These are phyloP conservation scores for Podiceps cristatus DNA, from an alignment of 2,113 vertebrate species.

Conservation along the genomic window DNA sequence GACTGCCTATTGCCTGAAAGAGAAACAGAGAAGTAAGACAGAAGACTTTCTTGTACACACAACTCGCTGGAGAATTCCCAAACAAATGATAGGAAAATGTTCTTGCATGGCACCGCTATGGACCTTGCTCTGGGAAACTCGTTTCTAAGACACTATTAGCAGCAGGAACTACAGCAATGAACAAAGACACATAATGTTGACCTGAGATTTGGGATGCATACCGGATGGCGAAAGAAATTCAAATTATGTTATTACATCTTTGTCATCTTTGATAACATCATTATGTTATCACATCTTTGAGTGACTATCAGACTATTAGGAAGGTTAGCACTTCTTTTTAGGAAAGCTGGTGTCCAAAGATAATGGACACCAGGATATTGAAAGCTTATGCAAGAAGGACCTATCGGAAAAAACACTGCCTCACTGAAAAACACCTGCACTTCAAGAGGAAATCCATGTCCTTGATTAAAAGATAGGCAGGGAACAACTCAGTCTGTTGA, in stretches of 20 bases:
- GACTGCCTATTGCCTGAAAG: not conserved
- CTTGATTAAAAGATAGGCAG: not conserved
- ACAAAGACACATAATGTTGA: not conserved
- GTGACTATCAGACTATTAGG: not conserved
- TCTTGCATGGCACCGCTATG: not conserved
- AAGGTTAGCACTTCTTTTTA: not conserved
- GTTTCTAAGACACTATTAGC: not conserved
- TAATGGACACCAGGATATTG: not conserved
- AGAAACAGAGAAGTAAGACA: not conserved
- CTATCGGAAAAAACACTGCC: not conserved
- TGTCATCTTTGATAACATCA: too few relatives aligned
- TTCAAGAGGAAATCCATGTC: not conserved
- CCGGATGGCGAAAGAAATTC: not conserved
- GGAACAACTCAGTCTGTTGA: not conserved
- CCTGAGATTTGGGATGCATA: not conserved
- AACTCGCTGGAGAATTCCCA: not conserved
- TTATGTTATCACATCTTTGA: not conserved
- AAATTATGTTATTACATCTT: not conserved
- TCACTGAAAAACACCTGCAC: not conserved
- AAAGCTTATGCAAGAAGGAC: not conserved
- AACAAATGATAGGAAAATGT: not conserved
- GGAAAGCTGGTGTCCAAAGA: not conserved
- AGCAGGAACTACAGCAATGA: not conserved
- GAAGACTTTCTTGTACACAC: not conserved
- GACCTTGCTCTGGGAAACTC: not conserved